Conservation (phyloP, 2,113 vertebrate species). For the Cinclus cinclus region DNA sequence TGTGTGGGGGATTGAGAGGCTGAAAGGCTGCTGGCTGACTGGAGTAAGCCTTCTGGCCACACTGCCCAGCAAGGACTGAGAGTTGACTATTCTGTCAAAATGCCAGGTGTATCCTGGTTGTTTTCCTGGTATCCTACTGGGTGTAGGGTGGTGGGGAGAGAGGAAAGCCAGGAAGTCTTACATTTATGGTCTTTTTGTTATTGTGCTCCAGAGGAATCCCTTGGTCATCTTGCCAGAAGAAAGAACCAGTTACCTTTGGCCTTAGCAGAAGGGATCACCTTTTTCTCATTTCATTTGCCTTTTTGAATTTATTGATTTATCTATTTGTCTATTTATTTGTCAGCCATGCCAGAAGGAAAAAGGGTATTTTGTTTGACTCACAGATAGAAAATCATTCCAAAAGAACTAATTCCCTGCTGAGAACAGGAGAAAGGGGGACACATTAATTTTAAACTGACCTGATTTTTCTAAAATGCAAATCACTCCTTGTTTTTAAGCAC, state of each 20-base stretch:
- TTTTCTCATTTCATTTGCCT: not conserved
- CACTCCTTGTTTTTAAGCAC: not conserved
- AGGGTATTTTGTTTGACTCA: not conserved
- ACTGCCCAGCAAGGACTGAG: not conserved
- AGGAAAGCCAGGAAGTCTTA: not conserved
- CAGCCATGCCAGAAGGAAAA: not conserved
- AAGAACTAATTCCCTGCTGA: not conserved
- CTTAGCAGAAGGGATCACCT: not conserved
- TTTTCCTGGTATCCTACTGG: not conserved
- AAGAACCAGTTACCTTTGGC: not conserved
- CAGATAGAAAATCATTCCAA: not conserved
- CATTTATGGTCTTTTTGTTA: not conserved
- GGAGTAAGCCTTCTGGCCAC: not conserved
- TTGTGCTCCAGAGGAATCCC: not conserved
- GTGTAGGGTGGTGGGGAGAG: not conserved
- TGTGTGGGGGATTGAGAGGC: not conserved
- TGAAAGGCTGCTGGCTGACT: not conserved
- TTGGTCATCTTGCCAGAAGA: not conserved
- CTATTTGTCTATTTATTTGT: not conserved
- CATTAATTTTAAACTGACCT: not conserved
- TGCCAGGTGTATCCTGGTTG: not conserved
- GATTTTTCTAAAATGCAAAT: conserved; percentile 2
- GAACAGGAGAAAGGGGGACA: not conserved
- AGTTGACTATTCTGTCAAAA: not conserved
- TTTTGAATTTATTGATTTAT: not conserved